Conservation (phyloP, 2,797 vertebrate species). For the Heliangelus exortis region DNA sequence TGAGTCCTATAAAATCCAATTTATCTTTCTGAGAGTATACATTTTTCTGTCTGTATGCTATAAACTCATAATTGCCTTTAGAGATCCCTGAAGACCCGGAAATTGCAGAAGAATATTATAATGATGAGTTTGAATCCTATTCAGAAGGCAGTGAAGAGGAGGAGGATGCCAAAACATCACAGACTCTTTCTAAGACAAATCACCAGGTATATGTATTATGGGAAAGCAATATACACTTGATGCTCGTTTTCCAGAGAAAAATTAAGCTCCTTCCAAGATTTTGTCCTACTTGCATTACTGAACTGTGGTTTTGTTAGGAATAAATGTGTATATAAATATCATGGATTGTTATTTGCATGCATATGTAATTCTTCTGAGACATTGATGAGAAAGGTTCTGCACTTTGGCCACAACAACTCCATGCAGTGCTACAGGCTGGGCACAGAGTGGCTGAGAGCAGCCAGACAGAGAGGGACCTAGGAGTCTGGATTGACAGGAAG, state of each 20-base stretch:
- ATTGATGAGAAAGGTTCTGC: background rate
- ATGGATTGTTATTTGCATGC: background rate
- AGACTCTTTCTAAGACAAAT: slow-evolving; percentile 60
- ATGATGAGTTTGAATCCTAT: slow-evolving; percentile 87
- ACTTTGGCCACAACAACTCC: too few species aligned
- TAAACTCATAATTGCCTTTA: slow-evolving; percentile 46
- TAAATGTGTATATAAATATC: background rate
- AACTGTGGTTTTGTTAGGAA: background rate
- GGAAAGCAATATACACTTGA: background rate
- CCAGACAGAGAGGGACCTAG: too few species aligned
- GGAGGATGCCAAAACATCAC: slow-evolving; percentile 9
- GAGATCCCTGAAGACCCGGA: slow-evolving; percentile 88
- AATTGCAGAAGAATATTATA: slow-evolving; percentile 83
- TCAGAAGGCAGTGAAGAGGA: slow-evolving; percentile 76
- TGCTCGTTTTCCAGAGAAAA: background rate
- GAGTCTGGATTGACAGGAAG: too few species aligned
- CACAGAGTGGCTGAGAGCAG: too few species aligned
- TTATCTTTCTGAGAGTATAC: background rate
- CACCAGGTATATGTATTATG: slow-evolving; percentile 75
- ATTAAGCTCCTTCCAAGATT: background rate
- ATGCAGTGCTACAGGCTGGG: too few species aligned
- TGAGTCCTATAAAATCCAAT: background rate
- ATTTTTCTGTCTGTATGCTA: background rate
- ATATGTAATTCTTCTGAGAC: background rate
- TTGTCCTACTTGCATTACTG: background rate